phyloP scores from a whole-genome alignment of 2,113 vertebrate species.

The Regulus satrapa region DNA sequence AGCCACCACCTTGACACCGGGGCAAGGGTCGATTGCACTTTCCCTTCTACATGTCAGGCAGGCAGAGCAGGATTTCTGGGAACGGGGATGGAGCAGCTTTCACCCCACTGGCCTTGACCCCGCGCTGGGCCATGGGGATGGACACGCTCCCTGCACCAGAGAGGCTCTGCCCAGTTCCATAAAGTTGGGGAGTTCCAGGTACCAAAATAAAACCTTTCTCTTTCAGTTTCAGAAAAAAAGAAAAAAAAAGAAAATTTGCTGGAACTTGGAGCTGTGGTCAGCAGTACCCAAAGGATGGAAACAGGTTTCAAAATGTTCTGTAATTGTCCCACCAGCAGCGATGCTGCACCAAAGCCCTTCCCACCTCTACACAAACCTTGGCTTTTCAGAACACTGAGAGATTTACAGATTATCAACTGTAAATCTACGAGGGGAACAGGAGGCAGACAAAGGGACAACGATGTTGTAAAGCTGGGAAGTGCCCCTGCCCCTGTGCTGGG shows the following conservation, averaged over 20 bases:
- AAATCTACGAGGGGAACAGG: not conserved
- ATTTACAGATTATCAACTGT: not conserved
- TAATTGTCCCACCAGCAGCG: accelerated
- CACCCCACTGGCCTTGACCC: not conserved
- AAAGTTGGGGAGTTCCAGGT: accelerated
- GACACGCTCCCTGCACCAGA: accelerated
- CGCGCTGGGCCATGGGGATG: accelerated
- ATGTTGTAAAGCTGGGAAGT: not conserved
- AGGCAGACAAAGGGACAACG: not conserved
- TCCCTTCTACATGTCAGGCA: accelerated
- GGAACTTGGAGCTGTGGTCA: not conserved
- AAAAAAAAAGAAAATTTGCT: not conserved
- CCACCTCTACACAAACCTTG: accelerated
- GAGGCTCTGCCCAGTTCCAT: not conserved
- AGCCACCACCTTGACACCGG: not conserved
- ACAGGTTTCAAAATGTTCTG: not conserved
- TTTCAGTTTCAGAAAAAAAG: not conserved
- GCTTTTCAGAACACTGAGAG: not conserved
- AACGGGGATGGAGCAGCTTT: not conserved
- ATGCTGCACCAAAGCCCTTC: not conserved
- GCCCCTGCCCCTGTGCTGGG: not conserved
- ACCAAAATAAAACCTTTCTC: not conserved
- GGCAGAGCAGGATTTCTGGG: not conserved
- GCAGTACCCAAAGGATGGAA: not conserved
- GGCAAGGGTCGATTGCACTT: not conserved